Base-by-base conservation (phyloP, 2,888 invertebrate species). In the Dasysyrphus tricinctus region DNA sequence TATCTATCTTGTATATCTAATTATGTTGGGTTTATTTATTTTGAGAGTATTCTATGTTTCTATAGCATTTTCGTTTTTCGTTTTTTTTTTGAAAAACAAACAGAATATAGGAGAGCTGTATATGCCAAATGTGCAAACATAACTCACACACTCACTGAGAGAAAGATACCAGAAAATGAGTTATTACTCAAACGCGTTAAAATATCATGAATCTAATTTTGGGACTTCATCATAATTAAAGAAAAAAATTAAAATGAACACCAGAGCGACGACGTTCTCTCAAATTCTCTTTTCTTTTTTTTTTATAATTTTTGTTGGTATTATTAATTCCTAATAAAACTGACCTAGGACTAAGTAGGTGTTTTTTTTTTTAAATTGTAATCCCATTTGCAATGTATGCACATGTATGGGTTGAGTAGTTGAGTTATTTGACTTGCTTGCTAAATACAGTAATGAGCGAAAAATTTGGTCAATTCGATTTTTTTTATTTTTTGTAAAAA, bases 331-430 rank as follows among this genome's bases (percentile, higher is more conserved):
- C 49, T 34, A 67, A 67, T 67, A 67, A 49, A 49, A 78, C 81
- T 81, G 81, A 80, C 80, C 80, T 81, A 81, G 72, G 81, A 63
- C 81, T 72, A 65, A 72, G 77, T 77, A 81, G 77, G 57, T 72
- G 70, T 67, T 19, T 44, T 63, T 74, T 47, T 3, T 47, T 19
- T 0, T 7, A 29, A 8, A 19, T 42, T 77, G 42, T 57, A 81
- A 81, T 77, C 65, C 51, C 39, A 77, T 81, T 77, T 81, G 57
- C 72, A 77, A 37, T 67, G 49, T 37, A 19, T 72, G 65, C 72
- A 56, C 49, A 51, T 77, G 77, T 72, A 77, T 81, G 72, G 76
- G 80, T 80, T 63, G 70, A 54, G 63, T 56, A 70, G 80, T 80
- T 63, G 70, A 54, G 63, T 56, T 72, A 57, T 37, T 65, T 57